Conservation (phyloP, 2,113 vertebrate genomes). For the Pipra filicauda region DNA sequence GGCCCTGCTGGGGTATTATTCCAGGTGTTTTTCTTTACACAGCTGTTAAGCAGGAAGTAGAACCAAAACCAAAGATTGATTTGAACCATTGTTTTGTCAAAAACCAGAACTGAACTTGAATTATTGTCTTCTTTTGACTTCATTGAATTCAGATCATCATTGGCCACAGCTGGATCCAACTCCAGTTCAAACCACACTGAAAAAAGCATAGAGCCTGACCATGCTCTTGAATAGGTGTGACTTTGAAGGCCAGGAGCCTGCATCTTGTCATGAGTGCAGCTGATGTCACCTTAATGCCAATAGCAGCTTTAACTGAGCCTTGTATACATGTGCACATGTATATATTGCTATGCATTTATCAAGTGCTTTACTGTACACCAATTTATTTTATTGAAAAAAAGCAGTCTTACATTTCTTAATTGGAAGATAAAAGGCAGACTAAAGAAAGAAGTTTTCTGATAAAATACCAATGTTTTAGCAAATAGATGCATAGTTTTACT, state of each 20-base stretch:
- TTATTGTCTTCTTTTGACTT: slow-evolving; percentile 27
- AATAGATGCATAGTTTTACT: neutral
- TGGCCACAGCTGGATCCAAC: slow-evolving; percentile 15
- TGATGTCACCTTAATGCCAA: neutral
- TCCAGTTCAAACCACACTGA: neutral
- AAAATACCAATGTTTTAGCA: neutral
- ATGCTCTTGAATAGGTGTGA: neutral
- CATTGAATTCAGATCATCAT: slow-evolving; percentile 22
- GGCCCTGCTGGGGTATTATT: slow-evolving; percentile 8
- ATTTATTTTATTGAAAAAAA: neutral
- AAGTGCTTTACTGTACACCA: neutral
- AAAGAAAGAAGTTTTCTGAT: neutral
- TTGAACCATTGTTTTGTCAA: slow-evolving; percentile 51
- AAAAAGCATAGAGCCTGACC: neutral
- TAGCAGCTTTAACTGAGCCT: neutral
- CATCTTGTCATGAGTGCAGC: neutral
- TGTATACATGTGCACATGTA: neutral
- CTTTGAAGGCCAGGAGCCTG: neutral
- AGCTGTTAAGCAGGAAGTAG: slow-evolving; percentile 52
- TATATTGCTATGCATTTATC: neutral
- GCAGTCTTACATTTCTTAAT: neutral
- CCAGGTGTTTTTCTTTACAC: slow-evolving; percentile 55
- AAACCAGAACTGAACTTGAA: slow-evolving; percentile 46
- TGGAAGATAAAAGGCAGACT: neutral
- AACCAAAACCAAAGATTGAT: slow-evolving; percentile 53